These are phyloP conservation scores for Spinus pinus DNA, from an alignment of 2,797 vertebrate species.

Conservation along the genomic window DNA sequence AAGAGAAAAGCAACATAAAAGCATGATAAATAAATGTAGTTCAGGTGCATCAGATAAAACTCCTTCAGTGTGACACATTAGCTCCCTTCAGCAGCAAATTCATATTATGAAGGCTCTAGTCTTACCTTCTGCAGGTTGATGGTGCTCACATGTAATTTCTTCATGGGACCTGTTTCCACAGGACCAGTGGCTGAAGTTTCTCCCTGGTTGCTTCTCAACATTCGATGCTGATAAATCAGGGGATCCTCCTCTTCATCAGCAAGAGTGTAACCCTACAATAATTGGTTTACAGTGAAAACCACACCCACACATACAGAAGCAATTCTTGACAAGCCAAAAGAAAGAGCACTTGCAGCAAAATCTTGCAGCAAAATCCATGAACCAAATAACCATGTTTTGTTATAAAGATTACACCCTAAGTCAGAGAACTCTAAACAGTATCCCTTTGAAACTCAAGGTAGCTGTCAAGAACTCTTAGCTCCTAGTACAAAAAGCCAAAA, in stretches of 20 bases:
- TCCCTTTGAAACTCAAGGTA: not conserved
- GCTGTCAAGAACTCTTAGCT: not conserved
- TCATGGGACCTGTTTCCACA: constrained; percentile 95
- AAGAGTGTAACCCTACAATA: constrained; percentile 90
- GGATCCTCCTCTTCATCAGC: constrained; percentile 97
- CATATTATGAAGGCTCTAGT: rapidly evolving
- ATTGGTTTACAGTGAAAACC: not conserved
- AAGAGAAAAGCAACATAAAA: not conserved
- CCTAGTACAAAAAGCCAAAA: not conserved
- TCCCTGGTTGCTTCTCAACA: constrained; percentile 86
- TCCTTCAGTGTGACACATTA: not conserved
- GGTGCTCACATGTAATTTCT: constrained; percentile 97
- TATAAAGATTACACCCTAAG: not conserved
- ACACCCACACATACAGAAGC: not conserved
- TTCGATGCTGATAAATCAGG: constrained; percentile 93
- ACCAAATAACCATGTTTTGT: not conserved
- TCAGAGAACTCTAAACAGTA: not conserved
- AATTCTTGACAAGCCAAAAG: not conserved
- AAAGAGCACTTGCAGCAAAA: not conserved
- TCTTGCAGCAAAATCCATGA: not conserved
- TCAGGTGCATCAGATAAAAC: not conserved
- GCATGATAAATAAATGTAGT: not conserved
- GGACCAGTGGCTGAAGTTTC: constrained; percentile 88
- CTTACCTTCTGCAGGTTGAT: constrained; percentile 95
- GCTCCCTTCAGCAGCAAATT: not conserved